phyloP scores from a whole-genome alignment of 2,113 vertebrate genomes.

The Pseudorhombus dupliciocellatus region DNA sequence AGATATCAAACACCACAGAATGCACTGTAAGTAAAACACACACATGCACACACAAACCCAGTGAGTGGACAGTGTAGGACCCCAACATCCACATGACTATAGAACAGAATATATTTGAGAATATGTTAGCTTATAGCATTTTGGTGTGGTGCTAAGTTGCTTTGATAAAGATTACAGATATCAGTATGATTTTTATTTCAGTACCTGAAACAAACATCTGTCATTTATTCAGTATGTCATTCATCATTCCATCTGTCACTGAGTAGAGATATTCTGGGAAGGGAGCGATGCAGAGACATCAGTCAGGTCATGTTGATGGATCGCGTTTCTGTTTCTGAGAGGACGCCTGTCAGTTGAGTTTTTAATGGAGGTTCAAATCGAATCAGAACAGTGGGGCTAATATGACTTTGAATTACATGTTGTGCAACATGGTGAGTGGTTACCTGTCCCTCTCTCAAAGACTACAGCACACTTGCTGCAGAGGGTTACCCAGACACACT shows the following conservation, averaged over 20 bases:
- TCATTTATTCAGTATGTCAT: too few relatives aligned
- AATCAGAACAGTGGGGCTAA: conserved; percentile 36
- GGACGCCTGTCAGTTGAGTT: conserved; percentile 40
- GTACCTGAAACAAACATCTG: not conserved
- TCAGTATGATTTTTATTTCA: not conserved
- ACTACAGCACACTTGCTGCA: not conserved
- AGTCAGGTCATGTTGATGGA: conserved; percentile 47
- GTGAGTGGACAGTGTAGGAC: too few relatives aligned
- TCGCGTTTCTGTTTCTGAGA: conserved; percentile 24
- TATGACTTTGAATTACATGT: conserved; percentile 44
- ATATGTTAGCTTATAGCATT: too few relatives aligned
- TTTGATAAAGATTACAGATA: not conserved
- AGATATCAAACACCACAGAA: conserved; percentile 80
- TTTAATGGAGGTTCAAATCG: conserved; percentile 51
- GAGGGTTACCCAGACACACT: too few relatives aligned
- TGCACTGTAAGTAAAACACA: conserved; percentile 86
- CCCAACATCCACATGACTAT: too few relatives aligned
- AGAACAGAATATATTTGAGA: too few relatives aligned
- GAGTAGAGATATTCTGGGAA: conserved; percentile 24
- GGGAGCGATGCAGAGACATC: conserved; percentile 37
- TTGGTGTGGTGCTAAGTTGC: too few relatives aligned
- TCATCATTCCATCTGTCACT: conserved; percentile 15
- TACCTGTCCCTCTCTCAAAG: conserved; percentile 7
- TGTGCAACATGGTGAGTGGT: conserved; percentile 28
- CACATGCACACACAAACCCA: not conserved